phyloP scores from a whole-genome alignment of 2,797 vertebrate species.

The Cygnus olor region DNA sequence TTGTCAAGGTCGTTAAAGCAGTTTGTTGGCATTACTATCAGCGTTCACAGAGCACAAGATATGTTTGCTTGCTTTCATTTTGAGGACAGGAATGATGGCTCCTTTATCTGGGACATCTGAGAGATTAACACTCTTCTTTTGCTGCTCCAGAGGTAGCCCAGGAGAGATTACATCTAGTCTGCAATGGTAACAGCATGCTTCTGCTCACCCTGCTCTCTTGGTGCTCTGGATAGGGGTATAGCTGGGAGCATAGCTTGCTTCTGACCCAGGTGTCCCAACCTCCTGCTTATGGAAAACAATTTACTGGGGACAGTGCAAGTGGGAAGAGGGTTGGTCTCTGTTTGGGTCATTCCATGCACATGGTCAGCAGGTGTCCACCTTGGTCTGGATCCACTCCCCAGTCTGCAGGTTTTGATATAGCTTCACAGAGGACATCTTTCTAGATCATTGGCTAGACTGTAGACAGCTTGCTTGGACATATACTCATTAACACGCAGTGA shows the following conservation, averaged over 20 bases:
- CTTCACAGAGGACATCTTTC: neutral
- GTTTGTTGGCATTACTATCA: neutral
- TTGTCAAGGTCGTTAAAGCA: neutral
- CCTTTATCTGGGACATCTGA: neutral
- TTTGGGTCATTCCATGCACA: neutral
- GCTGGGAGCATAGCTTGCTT: neutral
- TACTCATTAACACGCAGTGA: neutral
- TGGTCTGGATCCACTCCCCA: neutral
- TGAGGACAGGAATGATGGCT: neutral
- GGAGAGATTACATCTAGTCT: neutral
- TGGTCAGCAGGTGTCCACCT: neutral
- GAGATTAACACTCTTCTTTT: neutral
- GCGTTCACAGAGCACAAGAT: neutral
- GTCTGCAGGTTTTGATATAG: neutral
- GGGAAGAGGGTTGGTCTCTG: neutral
- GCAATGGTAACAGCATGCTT: neutral
- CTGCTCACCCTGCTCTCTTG: neutral
- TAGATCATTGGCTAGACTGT: neutral
- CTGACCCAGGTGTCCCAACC: neutral
- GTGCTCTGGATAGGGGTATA: neutral
- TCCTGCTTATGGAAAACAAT: neutral
- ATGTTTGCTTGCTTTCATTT: neutral
- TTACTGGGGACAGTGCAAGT: accelerated
- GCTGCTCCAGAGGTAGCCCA: neutral
- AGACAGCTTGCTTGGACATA: neutral